Evolutionary conservation across 2,797 vertebrate genomes (phyloP).

Genomic region (Chrysocyon brachyurus): DNA sequence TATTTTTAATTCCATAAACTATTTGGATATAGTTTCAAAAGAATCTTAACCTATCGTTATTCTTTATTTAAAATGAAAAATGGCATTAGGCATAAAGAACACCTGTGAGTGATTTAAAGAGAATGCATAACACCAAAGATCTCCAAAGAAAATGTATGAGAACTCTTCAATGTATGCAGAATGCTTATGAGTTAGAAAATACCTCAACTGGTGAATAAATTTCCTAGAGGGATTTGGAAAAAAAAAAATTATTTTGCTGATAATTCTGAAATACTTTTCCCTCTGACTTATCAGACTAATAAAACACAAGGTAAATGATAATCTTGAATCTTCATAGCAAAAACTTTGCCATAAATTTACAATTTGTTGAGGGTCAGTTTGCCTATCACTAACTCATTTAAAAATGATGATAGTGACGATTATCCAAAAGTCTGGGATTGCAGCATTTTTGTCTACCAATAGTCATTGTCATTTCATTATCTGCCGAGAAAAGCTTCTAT

Average conservation of each 20-base stretch:
- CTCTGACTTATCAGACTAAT: slow-evolving; percentile 30
- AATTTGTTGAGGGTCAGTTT: slow-evolving; percentile 37
- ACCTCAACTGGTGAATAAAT: slow-evolving; percentile 36
- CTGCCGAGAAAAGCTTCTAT: slow-evolving; percentile 28
- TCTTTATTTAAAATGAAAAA: slow-evolving; percentile 38
- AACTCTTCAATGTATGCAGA: background rate
- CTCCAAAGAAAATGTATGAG: slow-evolving; percentile 20
- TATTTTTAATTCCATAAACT: slow-evolving; percentile 50
- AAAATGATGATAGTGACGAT: background rate
- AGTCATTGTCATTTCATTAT: background rate
- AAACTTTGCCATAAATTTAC: slow-evolving; percentile 47
- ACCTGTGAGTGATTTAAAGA: slow-evolving; percentile 13
- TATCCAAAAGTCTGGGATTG: background rate
- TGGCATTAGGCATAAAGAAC: background rate
- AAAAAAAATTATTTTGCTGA: slow-evolving; percentile 7
- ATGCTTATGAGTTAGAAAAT: slow-evolving; percentile 16
- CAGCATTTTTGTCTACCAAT: slow-evolving; percentile 23
- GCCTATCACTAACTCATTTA: background rate
- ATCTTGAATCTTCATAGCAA: slow-evolving; percentile 43
- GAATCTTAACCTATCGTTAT: slow-evolving; percentile 13
- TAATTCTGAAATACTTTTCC: slow-evolving; percentile 46
- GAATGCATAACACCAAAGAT: background rate
- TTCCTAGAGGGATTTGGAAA: slow-evolving; percentile 30
- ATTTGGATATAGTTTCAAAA: slow-evolving; percentile 45
- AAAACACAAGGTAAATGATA: slow-evolving; percentile 39